Evolutionary conservation across 1,140 invertebrate genomes (phyloP), one percentile per base, ranked within the genome.

Genomic region (Artemia franciscana): DNA sequence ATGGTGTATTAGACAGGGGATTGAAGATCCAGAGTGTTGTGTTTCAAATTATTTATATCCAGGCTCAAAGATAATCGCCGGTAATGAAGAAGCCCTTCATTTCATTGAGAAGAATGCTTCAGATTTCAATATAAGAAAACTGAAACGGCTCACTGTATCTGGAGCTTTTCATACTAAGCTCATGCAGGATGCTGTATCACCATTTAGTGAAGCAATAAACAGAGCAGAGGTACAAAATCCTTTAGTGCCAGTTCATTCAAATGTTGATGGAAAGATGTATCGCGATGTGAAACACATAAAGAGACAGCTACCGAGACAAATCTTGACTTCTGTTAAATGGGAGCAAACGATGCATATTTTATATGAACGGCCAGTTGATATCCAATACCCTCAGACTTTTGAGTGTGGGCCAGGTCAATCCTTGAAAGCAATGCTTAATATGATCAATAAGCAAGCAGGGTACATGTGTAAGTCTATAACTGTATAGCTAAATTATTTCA

Each of bases 81-180:
- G 91, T 21, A 79, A 84, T 73, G 70, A 73, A 65, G 78, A 86
- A 75, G 85, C 87, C 5, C 69, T 92, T 0, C 70, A 83, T 25
- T 92, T 84, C 69, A 73, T 92, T 12, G 79, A 87, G 70, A 74
- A 79, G 58, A 84, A 91, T 71, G 76, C 76, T 4, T 73, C 74
- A 60, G 74, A 81, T 57, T 82, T 84, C 61, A 81, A 81, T 27
- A 74, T 95, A 23, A 75, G 74, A 39, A 79, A 80, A 39, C 70
- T 85, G 3, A 85, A 84, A 70, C 76, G 82, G 62, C 74, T 97
- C 26, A 79, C 83, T 23, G 89, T 94, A 0, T 83, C 80, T 65
- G 93, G 92, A 25, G 92, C 91, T 7, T 96, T 94, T 74, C 93
- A 98, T 70, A 89, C 88, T 1, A 72, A 75, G 7, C 73, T 94